Evolutionary conservation across 2,113 vertebrate genomes (phyloP).

Genomic region (Grallaria varia): DNA sequence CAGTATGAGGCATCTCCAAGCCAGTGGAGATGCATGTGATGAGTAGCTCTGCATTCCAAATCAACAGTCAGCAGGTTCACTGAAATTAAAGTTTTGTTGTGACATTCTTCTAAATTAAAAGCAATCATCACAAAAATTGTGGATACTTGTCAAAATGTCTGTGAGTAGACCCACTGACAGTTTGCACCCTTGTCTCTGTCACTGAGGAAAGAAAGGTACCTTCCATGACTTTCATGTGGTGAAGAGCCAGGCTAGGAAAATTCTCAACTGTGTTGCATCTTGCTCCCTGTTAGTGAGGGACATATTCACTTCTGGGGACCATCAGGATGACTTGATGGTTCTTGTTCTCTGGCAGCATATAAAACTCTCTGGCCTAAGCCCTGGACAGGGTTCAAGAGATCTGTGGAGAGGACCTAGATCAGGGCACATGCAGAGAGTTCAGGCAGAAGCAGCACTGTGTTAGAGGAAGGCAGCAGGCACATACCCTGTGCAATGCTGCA

Average conservation of each 20-base stretch:
- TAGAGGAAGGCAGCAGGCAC: background rate
- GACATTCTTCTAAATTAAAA: background rate
- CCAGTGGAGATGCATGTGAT: background rate
- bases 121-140: background rate
- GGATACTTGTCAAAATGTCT: background rate
- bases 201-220: background rate
- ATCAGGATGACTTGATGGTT: background rate
- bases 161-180: background rate
- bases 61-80: background rate
- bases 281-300: background rate
- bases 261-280: background rate
- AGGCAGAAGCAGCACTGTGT: background rate
- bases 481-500: background rate
- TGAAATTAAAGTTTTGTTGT: background rate
- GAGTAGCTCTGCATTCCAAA: background rate
- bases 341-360: fast-evolving
- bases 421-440: too few relatives aligned
- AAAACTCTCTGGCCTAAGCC: background rate
- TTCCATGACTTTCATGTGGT: fast-evolving
- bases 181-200: background rate
- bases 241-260: background rate
- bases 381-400: background rate
- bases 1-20: background rate
- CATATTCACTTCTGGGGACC: background rate
- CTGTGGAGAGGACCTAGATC: background rate